Base-by-base conservation (phyloP, 2,888 invertebrate species). In the Tineola bisselliella region DNA sequence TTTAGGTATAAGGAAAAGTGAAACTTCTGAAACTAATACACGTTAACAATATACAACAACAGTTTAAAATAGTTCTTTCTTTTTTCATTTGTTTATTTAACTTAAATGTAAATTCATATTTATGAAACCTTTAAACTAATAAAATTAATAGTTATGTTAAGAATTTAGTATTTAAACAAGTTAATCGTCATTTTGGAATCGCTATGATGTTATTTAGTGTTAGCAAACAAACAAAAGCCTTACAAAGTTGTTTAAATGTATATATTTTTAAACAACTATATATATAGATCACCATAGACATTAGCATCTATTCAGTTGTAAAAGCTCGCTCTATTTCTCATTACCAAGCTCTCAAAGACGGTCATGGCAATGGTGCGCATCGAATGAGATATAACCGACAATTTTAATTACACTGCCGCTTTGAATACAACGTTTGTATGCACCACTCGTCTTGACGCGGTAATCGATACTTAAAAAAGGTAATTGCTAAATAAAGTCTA, bases 381-480 rank as follows among this genome's bases (percentile, higher is more conserved):
- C 17, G 17, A 48, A 6, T 48, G 17, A 48, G 48, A n/a, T 48
- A 48, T 48, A 4, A 6, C 38, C 38, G 38, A n/a, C 69, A 69
- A 68, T 71, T 69, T 71, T 69, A 68, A 72, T 69, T 72, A 69
- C 67, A 67, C 73, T 72, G 68, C 68, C 69, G 66, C 63, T 62
- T 61, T 65, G 65, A 66, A 71, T 70, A 66, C 66, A 66, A 68
- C 69, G 69, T 73, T 73, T 69, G 69, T 71, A 73, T 73, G 70
- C 71, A 66, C 65, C 66, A 67, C 65, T 65, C 65, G 67, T 59
- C 30, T 58, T 31, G 33, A n/a, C 10, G 58, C 58, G 58, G 58
- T 58, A 58, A 58, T 58, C 58, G 58, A 58, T 13, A 13, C 48
- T 8, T n/a, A 48, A 48, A 48, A 48, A 48, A 38, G 6, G 38